Evolutionary conservation across 2,797 vertebrate genomes (phyloP).

Genomic region (Bradypodion pumilum): DNA sequence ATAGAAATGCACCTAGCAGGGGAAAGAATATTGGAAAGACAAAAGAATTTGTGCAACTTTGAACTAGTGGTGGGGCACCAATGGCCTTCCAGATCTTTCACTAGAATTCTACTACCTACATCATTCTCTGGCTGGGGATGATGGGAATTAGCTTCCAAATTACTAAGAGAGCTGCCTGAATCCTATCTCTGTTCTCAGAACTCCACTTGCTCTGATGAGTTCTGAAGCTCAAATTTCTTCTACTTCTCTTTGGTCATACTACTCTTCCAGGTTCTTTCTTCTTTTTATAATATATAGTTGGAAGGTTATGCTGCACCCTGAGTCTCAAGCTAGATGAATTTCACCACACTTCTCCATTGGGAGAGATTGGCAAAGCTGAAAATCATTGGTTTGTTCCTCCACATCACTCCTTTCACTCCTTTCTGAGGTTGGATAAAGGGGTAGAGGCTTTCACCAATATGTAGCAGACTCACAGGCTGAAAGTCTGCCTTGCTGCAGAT

Average conservation of each 20-base stretch:
- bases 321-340: no score
- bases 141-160: no score
- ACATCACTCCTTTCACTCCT: no score
- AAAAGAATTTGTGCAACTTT: background rate
- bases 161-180: background rate
- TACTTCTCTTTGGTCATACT: background rate
- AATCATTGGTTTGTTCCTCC: no score
- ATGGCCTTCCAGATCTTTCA: background rate
- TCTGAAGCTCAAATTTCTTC: background rate
- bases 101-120: background rate
- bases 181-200: background rate
- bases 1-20: background rate
- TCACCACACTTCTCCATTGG: no score
- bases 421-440: no score
- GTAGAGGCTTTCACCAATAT: no score
- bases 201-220: background rate
- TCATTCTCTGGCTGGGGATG: background rate
- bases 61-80: background rate
- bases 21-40: background rate
- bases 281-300: background rate
- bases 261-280: background rate
- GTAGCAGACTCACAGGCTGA: no score
- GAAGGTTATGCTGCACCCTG: no score
- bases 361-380: no score
- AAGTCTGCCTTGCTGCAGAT: no score